A percentile compares a stretch with the other conserved stretches of the same genome.
These are phyloP conservation scores for Prunella himalayana DNA, from an alignment of 2,113 vertebrate species.

Conservation along the genomic window DNA sequence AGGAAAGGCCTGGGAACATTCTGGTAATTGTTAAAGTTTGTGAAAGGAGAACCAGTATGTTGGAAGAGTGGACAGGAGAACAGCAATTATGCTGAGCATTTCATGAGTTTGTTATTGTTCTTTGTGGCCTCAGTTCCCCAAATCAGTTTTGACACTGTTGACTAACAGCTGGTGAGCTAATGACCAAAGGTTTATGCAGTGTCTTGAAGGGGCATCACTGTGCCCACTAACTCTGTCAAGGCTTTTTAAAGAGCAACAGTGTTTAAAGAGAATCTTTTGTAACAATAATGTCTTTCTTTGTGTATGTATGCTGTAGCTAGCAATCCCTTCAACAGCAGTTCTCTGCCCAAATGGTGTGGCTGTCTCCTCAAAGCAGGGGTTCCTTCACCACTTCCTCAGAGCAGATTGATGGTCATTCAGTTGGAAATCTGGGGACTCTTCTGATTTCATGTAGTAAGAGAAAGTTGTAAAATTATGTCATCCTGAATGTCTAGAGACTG, in stretches of 20 bases:
- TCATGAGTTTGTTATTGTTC: background rate
- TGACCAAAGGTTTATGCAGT: background rate
- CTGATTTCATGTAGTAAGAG: background rate
- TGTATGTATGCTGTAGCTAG: background rate
- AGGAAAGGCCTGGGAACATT: slow-evolving; percentile 8
- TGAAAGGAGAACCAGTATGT: background rate
- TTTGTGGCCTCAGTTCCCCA: background rate
- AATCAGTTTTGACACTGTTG: background rate
- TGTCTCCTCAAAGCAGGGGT: background rate
- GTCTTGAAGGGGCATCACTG: background rate
- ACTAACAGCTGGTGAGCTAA: background rate
- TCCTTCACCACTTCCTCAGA: background rate
- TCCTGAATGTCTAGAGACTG: background rate
- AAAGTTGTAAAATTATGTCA: background rate
- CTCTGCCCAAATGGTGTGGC: background rate
- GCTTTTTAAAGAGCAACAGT: background rate
- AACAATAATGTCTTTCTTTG: background rate
- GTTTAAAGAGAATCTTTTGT: background rate
- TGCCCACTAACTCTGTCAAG: background rate
- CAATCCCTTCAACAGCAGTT: background rate
- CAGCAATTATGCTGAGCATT: background rate
- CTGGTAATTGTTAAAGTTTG: background rate
- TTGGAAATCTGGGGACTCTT: background rate
- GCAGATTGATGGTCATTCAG: background rate
- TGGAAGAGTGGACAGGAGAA: background rate